Base-by-base conservation (phyloP, 1,140 invertebrate species). In the Drosophila melanogaster region DNA sequence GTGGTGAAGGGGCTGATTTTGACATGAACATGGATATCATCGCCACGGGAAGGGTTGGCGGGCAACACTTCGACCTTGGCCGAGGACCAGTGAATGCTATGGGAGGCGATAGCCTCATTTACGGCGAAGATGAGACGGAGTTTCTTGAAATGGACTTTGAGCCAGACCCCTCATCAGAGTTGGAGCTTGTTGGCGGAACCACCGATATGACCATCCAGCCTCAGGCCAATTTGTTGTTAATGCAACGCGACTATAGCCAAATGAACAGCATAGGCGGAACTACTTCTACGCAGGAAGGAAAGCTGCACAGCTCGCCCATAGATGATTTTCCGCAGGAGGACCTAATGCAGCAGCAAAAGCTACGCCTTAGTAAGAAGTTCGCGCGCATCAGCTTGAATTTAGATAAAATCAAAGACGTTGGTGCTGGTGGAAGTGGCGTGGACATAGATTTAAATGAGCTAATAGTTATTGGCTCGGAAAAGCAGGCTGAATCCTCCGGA, bases 71-170 rank as follows among this genome's bases (percentile, higher is more conserved):
- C 8, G 78, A 86, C n/a, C 62, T 75, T 30, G 50, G 70, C 2
- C 47, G 70, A 14, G 41, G 75, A 17, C 57, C 76, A 1, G 49
- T 33, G n/a, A 59, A 41, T 19, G 40, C 55, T 30, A 8, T 30
- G 38, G 58, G 17, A 24, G 44, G 58, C 41, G 37, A 53, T 22
- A 57, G 33, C 37, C 15, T 37, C 2, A 44, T 66, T n/a, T 65
- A 61, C 30, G 46, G 17, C 0, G 91, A 92, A 44, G 91, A 92
- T 59, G 91, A 92, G 19, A 92, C 86, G 7, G 91, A 92, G 57
- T 92, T 92, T 35, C 61, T 92, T 7, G 91, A 92, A 86, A 92
- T 92, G 91, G 91, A 92, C 49, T 92, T 92, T 12, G 91, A 92
- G 14, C 91, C 91, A 6, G 91, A 92, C 57, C 89, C 91, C 1